A percentile compares a stretch with the other conserved stretches of the same genome.
phyloP scores from a whole-genome alignment of 2,113 vertebrate species.

The Rhea americana region DNA sequence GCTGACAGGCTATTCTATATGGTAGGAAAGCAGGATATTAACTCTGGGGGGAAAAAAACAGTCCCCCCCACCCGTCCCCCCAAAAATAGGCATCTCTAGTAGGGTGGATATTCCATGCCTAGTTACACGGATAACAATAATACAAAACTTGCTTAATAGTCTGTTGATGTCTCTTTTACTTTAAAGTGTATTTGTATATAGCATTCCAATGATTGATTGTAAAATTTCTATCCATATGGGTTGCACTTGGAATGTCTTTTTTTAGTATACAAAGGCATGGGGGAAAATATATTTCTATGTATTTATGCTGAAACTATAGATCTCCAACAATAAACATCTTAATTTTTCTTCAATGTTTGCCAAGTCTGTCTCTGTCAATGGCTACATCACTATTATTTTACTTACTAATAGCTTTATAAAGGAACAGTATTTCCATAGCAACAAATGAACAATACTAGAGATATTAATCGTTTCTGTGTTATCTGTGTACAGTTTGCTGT shows the following conservation, averaged over 20 bases:
- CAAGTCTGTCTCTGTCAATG: slow-evolving; percentile 66
- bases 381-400: slow-evolving; percentile 56
- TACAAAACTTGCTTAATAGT: not conserved
- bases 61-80: too few species aligned
- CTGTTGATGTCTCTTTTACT: not conserved
- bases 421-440: slow-evolving; percentile 75
- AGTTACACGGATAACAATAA: not conserved
- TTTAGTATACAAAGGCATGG: not conserved
- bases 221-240: not conserved
- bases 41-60: not conserved
- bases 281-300: not conserved
- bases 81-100: not conserved
- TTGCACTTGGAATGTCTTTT: not conserved
- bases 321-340: slow-evolving; percentile 16
- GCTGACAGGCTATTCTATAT: not conserved
- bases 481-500: slow-evolving; percentile 68
- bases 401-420: slow-evolving; percentile 72
- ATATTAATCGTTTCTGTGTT: slow-evolving; percentile 76
- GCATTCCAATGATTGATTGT: not conserved
- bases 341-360: slow-evolving; percentile 45
- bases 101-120: not conserved
- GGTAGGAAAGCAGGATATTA: not conserved
- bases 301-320: slow-evolving; percentile 10
- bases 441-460: slow-evolving; percentile 74
- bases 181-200: not conserved